These are phyloP conservation scores for Tyrannus savana DNA, from an alignment of 2,113 vertebrate species.

Conservation along the genomic window DNA sequence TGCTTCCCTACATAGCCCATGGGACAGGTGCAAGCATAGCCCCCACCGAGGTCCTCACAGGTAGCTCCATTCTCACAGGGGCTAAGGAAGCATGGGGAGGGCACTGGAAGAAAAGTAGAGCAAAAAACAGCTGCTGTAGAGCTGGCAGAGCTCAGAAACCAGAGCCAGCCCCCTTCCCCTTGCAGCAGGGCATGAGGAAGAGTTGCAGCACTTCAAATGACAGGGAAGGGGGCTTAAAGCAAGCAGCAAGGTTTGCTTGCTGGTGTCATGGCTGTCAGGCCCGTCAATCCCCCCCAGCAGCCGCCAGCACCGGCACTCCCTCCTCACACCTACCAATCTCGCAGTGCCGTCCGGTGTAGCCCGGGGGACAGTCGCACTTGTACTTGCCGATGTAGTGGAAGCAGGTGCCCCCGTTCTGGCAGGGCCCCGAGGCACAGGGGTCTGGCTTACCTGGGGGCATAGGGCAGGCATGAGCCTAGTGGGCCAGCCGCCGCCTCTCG, in stretches of 20 bases:
- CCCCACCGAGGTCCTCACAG: constrained; percentile 60
- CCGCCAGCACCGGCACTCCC: rapidly evolving
- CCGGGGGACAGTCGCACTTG: constrained; percentile 91
- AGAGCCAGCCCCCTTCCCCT: not conserved
- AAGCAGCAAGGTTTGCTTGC: rapidly evolving
- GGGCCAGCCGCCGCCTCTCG: not conserved
- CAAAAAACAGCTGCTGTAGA: not conserved
- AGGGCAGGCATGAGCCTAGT: not conserved
- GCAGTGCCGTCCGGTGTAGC: constrained; percentile 88
- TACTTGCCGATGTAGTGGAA: constrained; percentile 99
- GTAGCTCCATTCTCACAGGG: constrained; percentile 77
- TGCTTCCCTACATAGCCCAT: constrained; percentile 70
- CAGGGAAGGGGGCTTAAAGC: not conserved
- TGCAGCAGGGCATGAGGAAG: not conserved
- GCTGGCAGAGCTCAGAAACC: not conserved
- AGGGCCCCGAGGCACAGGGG: constrained; percentile 92
- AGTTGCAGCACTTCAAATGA: not conserved
- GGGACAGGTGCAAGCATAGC: constrained; percentile 72
- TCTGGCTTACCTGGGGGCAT: constrained; percentile 88
- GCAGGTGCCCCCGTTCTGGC: constrained; percentile 93
- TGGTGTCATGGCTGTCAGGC: rapidly evolving
- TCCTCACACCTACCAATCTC: constrained; percentile 78
- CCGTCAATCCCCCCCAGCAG: not conserved
- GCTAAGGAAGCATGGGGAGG: constrained; percentile 72
- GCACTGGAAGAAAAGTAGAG: constrained; percentile 37